phyloP scores from a whole-genome alignment of 2,797 vertebrate genomes.

The Scolopax bukidnonensis region DNA sequence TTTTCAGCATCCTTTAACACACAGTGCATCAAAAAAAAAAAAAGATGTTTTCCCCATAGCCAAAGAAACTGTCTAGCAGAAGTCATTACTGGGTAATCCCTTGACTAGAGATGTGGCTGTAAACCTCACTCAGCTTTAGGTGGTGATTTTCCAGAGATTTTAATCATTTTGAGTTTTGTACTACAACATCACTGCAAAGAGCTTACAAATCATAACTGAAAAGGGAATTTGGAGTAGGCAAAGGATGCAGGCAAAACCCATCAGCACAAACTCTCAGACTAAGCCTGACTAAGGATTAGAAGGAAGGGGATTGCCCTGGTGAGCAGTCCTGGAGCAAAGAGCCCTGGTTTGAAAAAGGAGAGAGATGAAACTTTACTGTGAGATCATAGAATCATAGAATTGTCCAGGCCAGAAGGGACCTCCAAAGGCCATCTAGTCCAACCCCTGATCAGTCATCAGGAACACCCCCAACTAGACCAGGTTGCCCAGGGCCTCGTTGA shows the following conservation, averaged over 20 bases:
- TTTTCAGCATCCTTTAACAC: neutral
- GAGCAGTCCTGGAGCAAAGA: neutral
- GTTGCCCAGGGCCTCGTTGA: no score
- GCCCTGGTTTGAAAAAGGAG: neutral
- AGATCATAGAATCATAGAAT: no score
- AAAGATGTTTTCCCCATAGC: neutral
- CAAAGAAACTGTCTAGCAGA: neutral
- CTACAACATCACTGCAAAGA: neutral
- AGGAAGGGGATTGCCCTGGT: neutral
- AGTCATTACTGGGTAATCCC: neutral
- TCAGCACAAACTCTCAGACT: neutral
- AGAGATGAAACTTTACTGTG: neutral
- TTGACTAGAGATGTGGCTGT: neutral
- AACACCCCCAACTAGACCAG: no score
- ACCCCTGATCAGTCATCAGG: no score
- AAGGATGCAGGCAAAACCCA: neutral
- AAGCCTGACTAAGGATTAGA: accelerated
- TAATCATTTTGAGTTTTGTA: neutral
- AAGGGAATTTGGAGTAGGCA: neutral
- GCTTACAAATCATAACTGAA: neutral
- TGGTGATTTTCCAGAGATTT: neutral
- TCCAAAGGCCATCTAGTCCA: no score
- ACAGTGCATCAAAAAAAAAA: neutral
- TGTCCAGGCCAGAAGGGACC: no score
- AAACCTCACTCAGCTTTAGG: neutral